Evolutionary conservation across 1,140 invertebrate species (phyloP).

Genomic region (Eurosta solidaginis): DNA sequence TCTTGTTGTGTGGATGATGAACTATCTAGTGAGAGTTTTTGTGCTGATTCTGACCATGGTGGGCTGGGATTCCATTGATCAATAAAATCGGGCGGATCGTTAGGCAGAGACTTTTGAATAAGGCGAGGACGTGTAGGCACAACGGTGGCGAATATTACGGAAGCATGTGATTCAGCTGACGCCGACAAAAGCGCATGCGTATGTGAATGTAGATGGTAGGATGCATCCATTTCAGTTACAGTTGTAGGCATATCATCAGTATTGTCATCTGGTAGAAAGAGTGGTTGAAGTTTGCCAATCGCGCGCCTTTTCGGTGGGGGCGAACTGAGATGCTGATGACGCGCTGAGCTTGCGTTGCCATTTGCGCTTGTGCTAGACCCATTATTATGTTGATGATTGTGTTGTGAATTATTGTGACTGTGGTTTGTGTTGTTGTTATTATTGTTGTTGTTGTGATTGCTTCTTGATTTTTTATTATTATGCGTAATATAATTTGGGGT

Average conservation of each 20-base stretch:
- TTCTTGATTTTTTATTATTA: slow-evolving; percentile 40
- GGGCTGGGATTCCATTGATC: slow-evolving; percentile 84
- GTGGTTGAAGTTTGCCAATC: slow-evolving; percentile 54
- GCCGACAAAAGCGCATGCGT: slow-evolving; percentile 39
- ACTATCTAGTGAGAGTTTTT: slow-evolving; percentile 77
- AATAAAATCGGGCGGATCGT: slow-evolving; percentile 71
- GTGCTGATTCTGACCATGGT: slow-evolving; percentile 80
- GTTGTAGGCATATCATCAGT: slow-evolving; percentile 2
- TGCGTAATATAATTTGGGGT: slow-evolving; percentile 37
- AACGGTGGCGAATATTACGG: slow-evolving; percentile 60
- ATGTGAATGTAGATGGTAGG: slow-evolving; percentile 32
- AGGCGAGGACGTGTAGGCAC: slow-evolving; percentile 60
- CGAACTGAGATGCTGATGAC: slow-evolving; percentile 49
- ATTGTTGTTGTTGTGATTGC: slow-evolving; percentile 15
- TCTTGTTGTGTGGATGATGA: slow-evolving; percentile 81
- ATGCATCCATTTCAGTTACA: slow-evolving; percentile 32
- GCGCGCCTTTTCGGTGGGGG: slow-evolving; percentile 53
- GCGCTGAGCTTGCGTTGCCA: slow-evolving; percentile 21
- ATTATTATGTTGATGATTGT: slow-evolving; percentile 35
- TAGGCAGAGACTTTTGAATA: slow-evolving; percentile 60
- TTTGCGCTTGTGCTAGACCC: slow-evolving; percentile 33
- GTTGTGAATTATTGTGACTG: slow-evolving; percentile 17
- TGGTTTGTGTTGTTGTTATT: slow-evolving; percentile 40
- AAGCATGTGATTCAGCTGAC: slow-evolving; percentile 59
- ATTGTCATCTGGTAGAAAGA: slow-evolving; percentile 44